Base-by-base conservation (phyloP, 2,888 invertebrate species). In the Ephialtes manifestator region DNA sequence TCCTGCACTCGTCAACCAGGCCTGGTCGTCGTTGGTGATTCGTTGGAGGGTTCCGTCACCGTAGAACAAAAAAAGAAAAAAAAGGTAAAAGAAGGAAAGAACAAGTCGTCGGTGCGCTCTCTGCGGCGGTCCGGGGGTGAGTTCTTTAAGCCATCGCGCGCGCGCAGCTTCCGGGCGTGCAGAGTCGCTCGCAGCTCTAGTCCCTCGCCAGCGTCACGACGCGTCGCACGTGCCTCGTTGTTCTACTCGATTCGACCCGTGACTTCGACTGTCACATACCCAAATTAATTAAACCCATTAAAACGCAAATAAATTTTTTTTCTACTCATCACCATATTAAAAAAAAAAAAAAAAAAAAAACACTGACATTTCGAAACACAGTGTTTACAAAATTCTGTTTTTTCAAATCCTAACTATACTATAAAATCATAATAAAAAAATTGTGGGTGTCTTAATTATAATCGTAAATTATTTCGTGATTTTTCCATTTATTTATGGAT, bases 121-220 rank as follows among this genome's bases (percentile, higher is more conserved):
- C 88, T 78, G 90, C 85, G 39, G 46, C 46, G 18, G 39, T 89
- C 86, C 79, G 88, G 87, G 84, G 88, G 87, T 75, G 77, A 86
- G 88, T 88, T 86, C 85, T 85, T 87, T 71, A 86, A 72, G 86
- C 87, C 78, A 88, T 83, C 89, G 91, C 90, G 93, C 92, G 92
- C 93, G 93, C 93, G 92, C 93, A 90, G 89, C 89, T 88, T 91
- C 91, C 91, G 89, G 92, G 91, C 92, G 91, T 91, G 90, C 90
- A 90, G 91, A 89, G 88, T 89, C 88, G 89, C 89, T 90, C 90
- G 90, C 90, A 91, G 91, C 91, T 93, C 77, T 92, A 93, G 93
- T 93, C 91, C 91, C 91, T 91, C 90, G 90, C 90, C 90, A 92
- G 91, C 93, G 90, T 89, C 90, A 91, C 93, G 90, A 88, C 90